Conservation (phyloP, 2,113 vertebrate species). For the Semnornis frantzii region DNA sequence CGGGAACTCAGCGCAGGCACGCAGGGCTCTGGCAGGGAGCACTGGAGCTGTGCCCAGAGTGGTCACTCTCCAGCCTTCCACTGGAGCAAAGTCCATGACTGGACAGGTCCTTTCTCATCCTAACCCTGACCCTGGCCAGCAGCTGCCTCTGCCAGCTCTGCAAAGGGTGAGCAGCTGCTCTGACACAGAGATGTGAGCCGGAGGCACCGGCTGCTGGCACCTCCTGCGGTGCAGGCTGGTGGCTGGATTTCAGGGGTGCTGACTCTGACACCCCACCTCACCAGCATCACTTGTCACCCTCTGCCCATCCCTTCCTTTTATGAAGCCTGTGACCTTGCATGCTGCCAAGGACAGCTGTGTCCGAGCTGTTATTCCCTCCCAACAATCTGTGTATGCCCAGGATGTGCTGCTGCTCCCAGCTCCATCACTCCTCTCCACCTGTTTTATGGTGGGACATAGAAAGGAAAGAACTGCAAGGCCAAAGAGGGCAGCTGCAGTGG, state of each 20-base stretch:
- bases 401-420: fast-evolving
- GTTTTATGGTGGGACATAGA: fast-evolving
- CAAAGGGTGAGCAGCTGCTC: background rate
- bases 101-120: background rate
- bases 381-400: fast-evolving
- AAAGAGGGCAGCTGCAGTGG: background rate
- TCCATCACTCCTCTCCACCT: background rate
- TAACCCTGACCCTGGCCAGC: background rate
- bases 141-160: fast-evolving
- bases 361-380: background rate
- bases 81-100: background rate
- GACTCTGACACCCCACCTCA: background rate
- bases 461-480: background rate
- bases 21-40: background rate
- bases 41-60: background rate
- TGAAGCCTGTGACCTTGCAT: background rate
- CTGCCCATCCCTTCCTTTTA: background rate
- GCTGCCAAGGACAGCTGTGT: background rate
- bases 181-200: fast-evolving
- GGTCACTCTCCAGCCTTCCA: fast-evolving
- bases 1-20: background rate
- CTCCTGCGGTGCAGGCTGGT: background rate
- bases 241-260: background rate
- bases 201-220: background rate
- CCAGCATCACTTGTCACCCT: background rate